phyloP scores from a whole-genome alignment of 1,140 invertebrate genomes.

The Daktulosphaira vitifoliae region DNA sequence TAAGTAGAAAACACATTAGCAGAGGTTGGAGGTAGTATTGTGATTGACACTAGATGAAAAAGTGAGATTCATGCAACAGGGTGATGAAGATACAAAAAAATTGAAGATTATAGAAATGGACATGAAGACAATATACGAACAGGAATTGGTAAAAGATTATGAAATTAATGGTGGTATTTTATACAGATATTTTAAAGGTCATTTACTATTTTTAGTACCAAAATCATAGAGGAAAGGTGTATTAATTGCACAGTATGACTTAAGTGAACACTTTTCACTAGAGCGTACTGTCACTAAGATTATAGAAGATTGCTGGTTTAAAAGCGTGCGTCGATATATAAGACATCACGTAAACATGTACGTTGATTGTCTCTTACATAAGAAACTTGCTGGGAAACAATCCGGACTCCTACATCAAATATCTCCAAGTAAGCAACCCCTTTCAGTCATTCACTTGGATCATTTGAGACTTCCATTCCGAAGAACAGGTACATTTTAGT shows the following conservation, averaged over 20 bases:
- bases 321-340: constrained; percentile 34
- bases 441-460: neutral
- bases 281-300: neutral
- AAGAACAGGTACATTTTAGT: neutral
- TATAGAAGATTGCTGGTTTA: constrained; percentile 36
- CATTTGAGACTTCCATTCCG: neutral
- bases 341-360: constrained; percentile 35
- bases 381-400: constrained; percentile 34
- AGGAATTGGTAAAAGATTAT: neutral
- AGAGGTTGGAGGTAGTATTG: neutral
- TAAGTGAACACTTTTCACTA: neutral
- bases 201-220: constrained; percentile 3
- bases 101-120: neutral
- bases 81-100: neutral
- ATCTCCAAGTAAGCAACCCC: neutral
- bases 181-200: neutral
- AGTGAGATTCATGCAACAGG: neutral
- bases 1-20: neutral
- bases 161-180: neutral
- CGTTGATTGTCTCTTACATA: constrained; percentile 35
- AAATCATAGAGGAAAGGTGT: neutral
- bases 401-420: constrained; percentile 35
- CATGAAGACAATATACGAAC: neutral
- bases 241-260: neutral
- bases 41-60: neutral